These are phyloP conservation scores for Hycleus phaleratus DNA, from an alignment of 1,140 invertebrate species.

Conservation along the genomic window DNA sequence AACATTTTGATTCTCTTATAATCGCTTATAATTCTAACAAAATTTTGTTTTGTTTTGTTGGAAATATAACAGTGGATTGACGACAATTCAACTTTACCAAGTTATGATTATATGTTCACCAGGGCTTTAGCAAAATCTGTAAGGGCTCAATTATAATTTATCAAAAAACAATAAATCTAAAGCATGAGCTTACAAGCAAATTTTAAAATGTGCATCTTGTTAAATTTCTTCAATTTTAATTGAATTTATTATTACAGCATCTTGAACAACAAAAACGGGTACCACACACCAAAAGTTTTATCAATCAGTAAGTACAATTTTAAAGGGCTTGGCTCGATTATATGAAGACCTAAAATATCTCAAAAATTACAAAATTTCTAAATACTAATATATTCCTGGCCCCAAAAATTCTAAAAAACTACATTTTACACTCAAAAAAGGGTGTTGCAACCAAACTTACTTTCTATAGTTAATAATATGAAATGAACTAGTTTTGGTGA, in stretches of 20 bases:
- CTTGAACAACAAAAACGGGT: slow-evolving; percentile 52
- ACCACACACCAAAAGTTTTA: slow-evolving; percentile 55
- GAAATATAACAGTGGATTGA: slow-evolving; percentile 52
- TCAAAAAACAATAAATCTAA: not conserved
- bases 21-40: not conserved
- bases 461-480: too few relatives aligned
- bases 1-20: not conserved
- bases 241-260: slow-evolving; percentile 47
- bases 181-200: not conserved
- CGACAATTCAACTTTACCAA: slow-evolving; percentile 55
- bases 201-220: not conserved
- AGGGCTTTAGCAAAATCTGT: slow-evolving; percentile 54
- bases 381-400: too few relatives aligned
- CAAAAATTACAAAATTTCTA: too few relatives aligned
- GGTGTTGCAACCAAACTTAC: too few relatives aligned
- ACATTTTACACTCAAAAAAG: too few relatives aligned
- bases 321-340: not conserved
- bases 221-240: slow-evolving; percentile 13
- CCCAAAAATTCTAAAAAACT: too few relatives aligned
- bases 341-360: not conserved
- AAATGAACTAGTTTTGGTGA: too few relatives aligned
- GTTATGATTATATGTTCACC: slow-evolving; percentile 55
- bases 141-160: slow-evolving; percentile 38
- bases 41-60: not conserved
- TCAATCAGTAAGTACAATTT: slow-evolving; percentile 56